Evolutionary conservation across 2,888 invertebrate genomes (phyloP).

Genomic region (Acleris cristana): DNA sequence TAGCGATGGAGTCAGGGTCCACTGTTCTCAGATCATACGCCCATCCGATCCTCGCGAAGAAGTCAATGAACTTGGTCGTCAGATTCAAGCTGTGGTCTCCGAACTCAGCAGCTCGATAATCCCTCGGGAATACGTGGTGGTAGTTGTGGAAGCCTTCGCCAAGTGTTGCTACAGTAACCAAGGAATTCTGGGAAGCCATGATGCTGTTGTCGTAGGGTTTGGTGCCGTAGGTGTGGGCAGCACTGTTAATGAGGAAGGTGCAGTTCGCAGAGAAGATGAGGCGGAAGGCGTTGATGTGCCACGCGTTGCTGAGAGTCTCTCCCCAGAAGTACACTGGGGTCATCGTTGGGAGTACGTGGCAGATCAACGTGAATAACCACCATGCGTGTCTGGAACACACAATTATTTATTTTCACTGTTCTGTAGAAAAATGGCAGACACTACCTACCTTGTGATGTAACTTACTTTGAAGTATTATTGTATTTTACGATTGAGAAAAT

Average conservation of each 20-base stretch:
- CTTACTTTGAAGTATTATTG: no score
- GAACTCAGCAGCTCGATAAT: slow-evolving; percentile 39
- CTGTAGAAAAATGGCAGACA: no score
- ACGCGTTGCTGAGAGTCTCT: slow-evolving; percentile 18
- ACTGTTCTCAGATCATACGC: slow-evolving; percentile 6
- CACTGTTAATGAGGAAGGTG: slow-evolving; percentile 76
- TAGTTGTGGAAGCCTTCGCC: slow-evolving; percentile 42
- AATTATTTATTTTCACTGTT: no score
- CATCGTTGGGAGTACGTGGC: slow-evolving; percentile 14
- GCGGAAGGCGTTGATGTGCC: slow-evolving; percentile 15
- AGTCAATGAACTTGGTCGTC: not conserved
- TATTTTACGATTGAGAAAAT: no score
- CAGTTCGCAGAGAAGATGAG: not conserved
- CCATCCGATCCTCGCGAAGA: not conserved
- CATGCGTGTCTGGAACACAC: slow-evolving; percentile 13
- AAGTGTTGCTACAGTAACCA: not conserved
- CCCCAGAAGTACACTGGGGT: slow-evolving; percentile 23
- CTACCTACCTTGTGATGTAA: no score
- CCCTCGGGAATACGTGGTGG: slow-evolving; percentile 39
- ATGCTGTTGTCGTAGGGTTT: slow-evolving; percentile 59
- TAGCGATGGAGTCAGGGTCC: not conserved
- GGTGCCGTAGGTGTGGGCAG: slow-evolving; percentile 76
- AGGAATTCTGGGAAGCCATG: slow-evolving; percentile 34
- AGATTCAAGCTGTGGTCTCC: not conserved
- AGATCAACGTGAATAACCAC: not conserved